Percentiles rank a stretch among this genome's conserved stretches.
Evolutionary conservation across 2,797 vertebrate genomes (phyloP).

Genomic region (Mastacembelus armatus): DNA sequence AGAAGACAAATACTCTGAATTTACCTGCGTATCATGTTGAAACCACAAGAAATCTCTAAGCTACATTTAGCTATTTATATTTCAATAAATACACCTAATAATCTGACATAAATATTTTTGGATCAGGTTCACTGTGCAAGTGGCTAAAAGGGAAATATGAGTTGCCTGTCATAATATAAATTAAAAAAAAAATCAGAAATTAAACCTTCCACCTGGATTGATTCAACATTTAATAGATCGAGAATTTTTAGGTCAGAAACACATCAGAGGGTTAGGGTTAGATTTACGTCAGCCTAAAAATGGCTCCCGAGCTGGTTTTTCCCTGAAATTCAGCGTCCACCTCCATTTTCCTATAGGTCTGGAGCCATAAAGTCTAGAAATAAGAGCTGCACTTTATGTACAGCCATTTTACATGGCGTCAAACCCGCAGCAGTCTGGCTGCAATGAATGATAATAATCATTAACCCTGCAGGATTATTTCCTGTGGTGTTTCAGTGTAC

Average conservation of each 20-base stretch:
- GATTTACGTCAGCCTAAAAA: constrained; percentile 55
- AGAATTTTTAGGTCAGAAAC: neutral
- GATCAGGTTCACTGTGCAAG: neutral
- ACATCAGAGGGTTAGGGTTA: too few species aligned
- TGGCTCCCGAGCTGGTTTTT: constrained; percentile 42
- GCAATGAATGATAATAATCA: constrained; percentile 59
- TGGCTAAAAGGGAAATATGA: neutral
- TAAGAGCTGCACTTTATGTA: constrained; percentile 59
- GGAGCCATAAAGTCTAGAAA: constrained; percentile 69
- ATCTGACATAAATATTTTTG: neutral
- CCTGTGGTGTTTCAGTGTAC: constrained; percentile 33
- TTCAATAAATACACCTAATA: too few species aligned
- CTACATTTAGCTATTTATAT: too few species aligned
- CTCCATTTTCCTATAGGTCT: constrained; percentile 51
- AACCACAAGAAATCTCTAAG: too few species aligned
- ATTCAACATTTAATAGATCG: neutral
- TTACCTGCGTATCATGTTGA: neutral
- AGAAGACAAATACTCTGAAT: neutral
- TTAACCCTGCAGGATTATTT: constrained; percentile 51
- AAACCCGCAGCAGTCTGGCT: constrained; percentile 55
- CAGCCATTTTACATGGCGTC: constrained; percentile 59
- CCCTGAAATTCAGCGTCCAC: constrained; percentile 46
- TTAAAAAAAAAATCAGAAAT: neutral
- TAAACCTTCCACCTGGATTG: neutral
- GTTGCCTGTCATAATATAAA: neutral